Evolutionary conservation across 2,888 invertebrate genomes (phyloP), one percentile per base, ranked within the genome.

Genomic region (Apotomis turbidana): DNA sequence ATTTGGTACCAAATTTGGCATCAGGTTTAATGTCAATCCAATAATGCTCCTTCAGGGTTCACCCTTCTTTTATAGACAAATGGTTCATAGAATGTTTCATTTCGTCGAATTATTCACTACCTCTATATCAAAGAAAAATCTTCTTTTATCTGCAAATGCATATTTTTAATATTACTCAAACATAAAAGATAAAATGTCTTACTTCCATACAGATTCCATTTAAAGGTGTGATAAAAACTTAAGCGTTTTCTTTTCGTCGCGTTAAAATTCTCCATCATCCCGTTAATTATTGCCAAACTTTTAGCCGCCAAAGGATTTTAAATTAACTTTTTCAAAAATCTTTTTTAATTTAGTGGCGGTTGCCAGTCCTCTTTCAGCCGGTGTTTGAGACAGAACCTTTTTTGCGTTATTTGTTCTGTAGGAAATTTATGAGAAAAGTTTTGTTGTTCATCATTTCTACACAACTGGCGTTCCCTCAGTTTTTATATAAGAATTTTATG

Each of bases 351-450:
- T 67, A 61, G 61, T 57, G 57, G 57, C 51, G 71, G 67, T 61
- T 55, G 51, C 49, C 57, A 57, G 57, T 57, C 8, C 55, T 5
- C 46, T 71, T 61, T 67, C 71, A 62, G 67, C 63, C 51, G 46
- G 70, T 63, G 51, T 52, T 58, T 52, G 49, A 51, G 58, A 36
- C 51, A 61, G 55, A 36, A 46, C 67, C 57, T 67, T 67, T 52
- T 71, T 67, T 15, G 54, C 38, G 69, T 62, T 67, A 57, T 62
- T 62, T 67, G 51, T 66, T 60, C 36, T 66, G 67, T 61, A n/a
- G 6, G 51, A 55, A 57, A 71, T 71, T 71, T 71, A 71, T 51
- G 61, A 67, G 55, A 38, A 67, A 71, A 71, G 67, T 71, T 71
- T 41, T 36, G 66, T 61, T 67, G 51, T 67, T 67, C 41, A 57